These are phyloP conservation scores for Aphidius colemani DNA, from an alignment of 2,888 invertebrate species.

Conservation along the genomic window DNA sequence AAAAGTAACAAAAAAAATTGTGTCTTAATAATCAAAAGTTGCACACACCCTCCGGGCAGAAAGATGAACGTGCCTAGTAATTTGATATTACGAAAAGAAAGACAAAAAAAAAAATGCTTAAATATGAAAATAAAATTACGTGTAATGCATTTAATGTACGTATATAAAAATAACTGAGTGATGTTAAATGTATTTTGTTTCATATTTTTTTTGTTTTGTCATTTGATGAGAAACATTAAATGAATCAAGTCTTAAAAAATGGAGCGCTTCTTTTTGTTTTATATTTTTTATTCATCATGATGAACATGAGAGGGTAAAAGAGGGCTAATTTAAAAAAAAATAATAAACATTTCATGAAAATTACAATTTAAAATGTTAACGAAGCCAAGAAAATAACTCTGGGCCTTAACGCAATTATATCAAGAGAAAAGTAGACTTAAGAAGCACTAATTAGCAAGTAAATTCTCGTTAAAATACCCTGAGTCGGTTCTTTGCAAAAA, in stretches of 20 bases:
- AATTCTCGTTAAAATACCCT: slow-evolving; percentile 53
- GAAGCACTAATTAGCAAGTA: slow-evolving; percentile 52
- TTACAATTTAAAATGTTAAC: slow-evolving; percentile 33
- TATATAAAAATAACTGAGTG: background rate
- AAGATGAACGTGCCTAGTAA: slow-evolving; percentile 18
- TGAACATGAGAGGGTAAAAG: slow-evolving; percentile 32
- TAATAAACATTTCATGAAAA: slow-evolving; percentile 23
- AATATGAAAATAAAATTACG: slow-evolving; percentile 15
- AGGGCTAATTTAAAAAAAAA: slow-evolving; percentile 28
- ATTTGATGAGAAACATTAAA: slow-evolving; percentile 6
- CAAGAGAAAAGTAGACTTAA: slow-evolving; percentile 16
- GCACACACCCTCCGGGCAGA: background rate
- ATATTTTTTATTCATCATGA: background rate
- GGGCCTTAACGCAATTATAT: slow-evolving; percentile 48
- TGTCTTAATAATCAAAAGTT: background rate
- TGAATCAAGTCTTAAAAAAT: slow-evolving; percentile 26
- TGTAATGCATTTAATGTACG: slow-evolving; percentile 9
- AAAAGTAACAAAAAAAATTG: background rate
- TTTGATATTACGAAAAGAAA: slow-evolving; percentile 3
- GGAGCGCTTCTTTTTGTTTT: slow-evolving; percentile 13
- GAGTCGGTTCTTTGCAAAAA: slow-evolving; percentile 34
- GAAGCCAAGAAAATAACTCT: slow-evolving; percentile 31
- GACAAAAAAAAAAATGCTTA: slow-evolving; percentile 9
- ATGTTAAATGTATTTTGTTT: background rate
- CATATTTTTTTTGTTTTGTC: background rate